phyloP scores from a whole-genome alignment of 2,888 invertebrate species.

The Bembecia ichneumoniformis region DNA sequence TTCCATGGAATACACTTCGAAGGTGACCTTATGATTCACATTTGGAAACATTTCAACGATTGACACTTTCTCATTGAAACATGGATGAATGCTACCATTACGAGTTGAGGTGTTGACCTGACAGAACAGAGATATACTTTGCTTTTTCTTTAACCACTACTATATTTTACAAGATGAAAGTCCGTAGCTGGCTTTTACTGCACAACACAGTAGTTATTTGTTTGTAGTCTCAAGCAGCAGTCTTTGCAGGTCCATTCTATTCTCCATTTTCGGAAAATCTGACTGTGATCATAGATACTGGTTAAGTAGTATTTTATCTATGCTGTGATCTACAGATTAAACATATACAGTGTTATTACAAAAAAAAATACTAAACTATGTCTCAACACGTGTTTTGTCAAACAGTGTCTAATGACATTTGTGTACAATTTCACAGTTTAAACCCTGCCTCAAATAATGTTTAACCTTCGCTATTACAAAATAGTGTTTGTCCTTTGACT shows the following conservation, averaged over 20 bases:
- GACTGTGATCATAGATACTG: too few relatives aligned
- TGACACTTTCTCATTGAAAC: conserved; percentile 83
- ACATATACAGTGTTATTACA: too few relatives aligned
- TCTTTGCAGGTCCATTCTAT: not conserved
- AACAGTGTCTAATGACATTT: too few relatives aligned
- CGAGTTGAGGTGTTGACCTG: conserved; percentile 78
- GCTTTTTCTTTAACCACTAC: not conserved
- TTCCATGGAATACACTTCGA: conserved; percentile 71
- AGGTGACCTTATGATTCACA: conserved; percentile 78
- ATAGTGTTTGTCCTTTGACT: too few relatives aligned
- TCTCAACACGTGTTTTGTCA: too few relatives aligned
- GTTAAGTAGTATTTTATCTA: too few relatives aligned
- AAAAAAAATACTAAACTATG: too few relatives aligned
- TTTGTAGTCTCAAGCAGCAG: not conserved
- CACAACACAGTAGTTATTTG: not conserved
- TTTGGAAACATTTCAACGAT: conserved; percentile 89
- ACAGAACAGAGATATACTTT: not conserved
- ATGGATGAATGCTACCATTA: conserved; percentile 74
- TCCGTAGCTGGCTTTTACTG: not conserved
- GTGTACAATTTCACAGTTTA: too few relatives aligned
- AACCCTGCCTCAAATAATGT: too few relatives aligned
- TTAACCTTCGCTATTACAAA: too few relatives aligned
- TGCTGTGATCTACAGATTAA: too few relatives aligned
- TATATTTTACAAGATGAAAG: not conserved
- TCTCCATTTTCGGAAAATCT: too few relatives aligned